Evolutionary conservation across 2,113 vertebrate genomes (phyloP).

Genomic region (Scartelaos histophorus): DNA sequence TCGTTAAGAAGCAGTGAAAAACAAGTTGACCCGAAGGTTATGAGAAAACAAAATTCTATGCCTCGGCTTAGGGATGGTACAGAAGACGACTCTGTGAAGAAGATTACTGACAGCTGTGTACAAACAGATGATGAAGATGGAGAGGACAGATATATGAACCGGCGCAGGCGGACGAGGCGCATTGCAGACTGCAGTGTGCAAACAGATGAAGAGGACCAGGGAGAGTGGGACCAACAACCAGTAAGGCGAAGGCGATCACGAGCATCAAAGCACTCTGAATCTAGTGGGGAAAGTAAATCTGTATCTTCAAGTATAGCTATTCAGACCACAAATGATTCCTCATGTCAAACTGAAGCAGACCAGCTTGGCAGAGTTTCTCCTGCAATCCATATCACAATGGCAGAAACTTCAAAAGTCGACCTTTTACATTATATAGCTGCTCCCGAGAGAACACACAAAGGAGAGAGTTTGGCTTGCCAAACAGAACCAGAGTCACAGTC

Average conservation of each 20-base stretch:
- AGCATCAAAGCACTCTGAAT: slow-evolving; percentile 86
- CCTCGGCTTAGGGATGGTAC: slow-evolving; percentile 88
- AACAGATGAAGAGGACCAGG: slow-evolving; percentile 94
- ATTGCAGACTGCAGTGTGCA: slow-evolving; percentile 95
- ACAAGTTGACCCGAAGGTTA: slow-evolving; percentile 79
- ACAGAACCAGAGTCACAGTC: slow-evolving; percentile 90
- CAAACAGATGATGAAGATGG: slow-evolving; percentile 97
- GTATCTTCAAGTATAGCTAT: slow-evolving; percentile 88
- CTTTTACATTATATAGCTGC: slow-evolving; percentile 94
- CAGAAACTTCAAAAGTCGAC: slow-evolving; percentile 90
- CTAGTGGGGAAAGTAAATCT: slow-evolving; percentile 80
- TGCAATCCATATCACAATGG: slow-evolving; percentile 93
- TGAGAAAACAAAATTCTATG: slow-evolving; percentile 97
- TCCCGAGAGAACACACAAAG: slow-evolving; percentile 90
- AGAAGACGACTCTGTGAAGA: slow-evolving; percentile 84
- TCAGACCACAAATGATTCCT: slow-evolving; percentile 96
- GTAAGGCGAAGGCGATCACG: slow-evolving; percentile 89
- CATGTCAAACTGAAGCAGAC: slow-evolving; percentile 92
- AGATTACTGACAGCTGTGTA: slow-evolving; percentile 90
- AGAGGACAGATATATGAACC: slow-evolving; percentile 87
- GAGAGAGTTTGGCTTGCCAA: slow-evolving; percentile 96
- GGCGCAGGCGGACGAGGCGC: slow-evolving; percentile 86
- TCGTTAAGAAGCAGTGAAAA: slow-evolving; percentile 89
- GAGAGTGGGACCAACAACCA: slow-evolving; percentile 91
- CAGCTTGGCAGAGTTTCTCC: slow-evolving; percentile 89